Percentiles rank a stretch among this genome's conserved stretches.
These are phyloP conservation scores for Pseudomyrmex sp. DNA, from an alignment of 1,140 invertebrate genomes.

Conservation along the genomic window DNA sequence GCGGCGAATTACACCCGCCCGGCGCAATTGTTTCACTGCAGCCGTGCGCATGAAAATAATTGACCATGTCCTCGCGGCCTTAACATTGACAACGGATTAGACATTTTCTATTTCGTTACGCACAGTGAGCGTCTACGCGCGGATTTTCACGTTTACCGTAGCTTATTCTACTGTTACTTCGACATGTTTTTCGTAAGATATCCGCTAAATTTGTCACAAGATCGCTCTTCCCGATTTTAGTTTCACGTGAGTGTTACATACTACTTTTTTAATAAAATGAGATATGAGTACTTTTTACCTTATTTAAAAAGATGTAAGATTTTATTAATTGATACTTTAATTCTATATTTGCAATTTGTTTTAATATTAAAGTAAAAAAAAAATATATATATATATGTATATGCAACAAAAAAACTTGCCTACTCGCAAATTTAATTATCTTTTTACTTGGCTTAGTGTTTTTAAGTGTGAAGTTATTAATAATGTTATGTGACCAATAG, in stretches of 20 bases:
- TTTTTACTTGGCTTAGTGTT: conserved; percentile 10
- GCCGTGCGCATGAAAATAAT: conserved; percentile 68
- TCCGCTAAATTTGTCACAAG: background rate
- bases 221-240: conserved; percentile 1
- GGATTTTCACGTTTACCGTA: conserved; percentile 47
- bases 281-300: no score
- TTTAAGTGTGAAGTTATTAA: conserved; percentile 18
- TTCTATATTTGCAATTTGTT: background rate
- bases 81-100: conserved; percentile 56
- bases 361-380: background rate
- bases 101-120: conserved; percentile 51
- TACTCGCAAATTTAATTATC: background rate
- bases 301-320: no score
- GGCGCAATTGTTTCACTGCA: conserved; percentile 73
- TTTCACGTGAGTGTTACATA: background rate
- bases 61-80: conserved; percentile 55
- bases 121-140: conserved; percentile 24
- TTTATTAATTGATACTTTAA: no score
- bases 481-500: conserved; percentile 15
- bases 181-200: background rate
- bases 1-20: conserved; percentile 39
- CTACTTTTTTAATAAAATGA: no score
- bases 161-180: background rate
- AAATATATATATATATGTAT: background rate
- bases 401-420: background rate